A percentile compares a stretch with the other conserved stretches of the same genome.
Conservation (phyloP, 2,113 vertebrate species). For the Grus americana region DNA sequence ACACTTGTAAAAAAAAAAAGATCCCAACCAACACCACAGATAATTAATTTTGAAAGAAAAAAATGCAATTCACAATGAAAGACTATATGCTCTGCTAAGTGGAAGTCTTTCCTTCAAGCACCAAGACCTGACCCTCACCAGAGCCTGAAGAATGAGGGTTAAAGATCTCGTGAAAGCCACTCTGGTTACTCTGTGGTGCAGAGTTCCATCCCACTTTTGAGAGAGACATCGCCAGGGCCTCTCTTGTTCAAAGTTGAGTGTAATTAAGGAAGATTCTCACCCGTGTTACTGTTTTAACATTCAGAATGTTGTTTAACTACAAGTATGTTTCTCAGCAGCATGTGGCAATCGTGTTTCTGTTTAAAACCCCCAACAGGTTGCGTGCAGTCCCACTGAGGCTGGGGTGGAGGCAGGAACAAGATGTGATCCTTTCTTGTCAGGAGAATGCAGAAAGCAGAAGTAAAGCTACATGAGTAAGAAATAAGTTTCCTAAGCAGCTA, state of each 20-base stretch:
- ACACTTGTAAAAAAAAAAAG: too few species aligned
- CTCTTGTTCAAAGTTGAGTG: not conserved
- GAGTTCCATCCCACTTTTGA: not conserved
- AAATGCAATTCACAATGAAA: not conserved
- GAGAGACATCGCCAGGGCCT: not conserved
- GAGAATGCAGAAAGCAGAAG: not conserved
- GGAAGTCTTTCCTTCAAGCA: not conserved
- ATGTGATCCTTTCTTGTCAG: not conserved
- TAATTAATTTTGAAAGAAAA: not conserved
- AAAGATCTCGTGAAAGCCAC: not conserved
- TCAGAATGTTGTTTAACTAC: not conserved
- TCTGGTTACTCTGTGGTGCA: not conserved
- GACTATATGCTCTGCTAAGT: not conserved
- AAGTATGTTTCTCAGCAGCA: not conserved
- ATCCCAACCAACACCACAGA: not conserved
- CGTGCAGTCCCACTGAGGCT: not conserved
- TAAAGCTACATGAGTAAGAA: not conserved
- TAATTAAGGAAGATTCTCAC: not conserved
- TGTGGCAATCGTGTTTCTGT: not conserved
- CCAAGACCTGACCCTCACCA: not conserved
- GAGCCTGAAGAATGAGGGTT: not conserved
- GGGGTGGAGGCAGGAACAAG: not conserved
- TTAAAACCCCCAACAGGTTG: not conserved
- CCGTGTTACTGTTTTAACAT: not conserved
- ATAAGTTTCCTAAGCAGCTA: not conserved